Conservation (phyloP, 2,797 vertebrate genomes). For the Glyptemys insculpta region DNA sequence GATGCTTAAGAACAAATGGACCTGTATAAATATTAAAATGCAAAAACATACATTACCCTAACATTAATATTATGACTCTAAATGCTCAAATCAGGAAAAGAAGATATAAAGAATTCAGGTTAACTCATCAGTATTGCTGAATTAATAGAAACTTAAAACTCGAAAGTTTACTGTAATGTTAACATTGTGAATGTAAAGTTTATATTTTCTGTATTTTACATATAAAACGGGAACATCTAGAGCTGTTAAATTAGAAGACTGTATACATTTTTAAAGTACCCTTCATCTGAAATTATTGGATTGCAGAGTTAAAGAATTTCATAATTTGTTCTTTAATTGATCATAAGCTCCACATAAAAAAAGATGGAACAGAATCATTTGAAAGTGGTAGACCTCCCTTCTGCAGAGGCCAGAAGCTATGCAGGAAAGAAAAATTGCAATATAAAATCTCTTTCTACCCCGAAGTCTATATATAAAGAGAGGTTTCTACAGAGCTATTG, state of each 20-base stretch:
- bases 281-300: not conserved
- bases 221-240: not conserved
- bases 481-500: not conserved
- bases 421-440: fast-evolving
- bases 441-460: not conserved
- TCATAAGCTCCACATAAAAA: not conserved
- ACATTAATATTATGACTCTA: fast-evolving
- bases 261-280: fast-evolving
- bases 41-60: not conserved
- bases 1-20: not conserved
- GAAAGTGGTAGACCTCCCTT: not conserved
- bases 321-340: not conserved
- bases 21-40: not conserved
- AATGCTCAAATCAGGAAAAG: not conserved
- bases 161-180: not conserved
- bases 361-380: not conserved
- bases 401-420: not conserved
- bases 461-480: not conserved
- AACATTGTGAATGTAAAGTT: not conserved
- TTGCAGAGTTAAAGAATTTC: not conserved
- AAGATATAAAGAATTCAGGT: not conserved
- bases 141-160: not conserved
- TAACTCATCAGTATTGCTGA: not conserved
- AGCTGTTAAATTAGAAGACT: not conserved
- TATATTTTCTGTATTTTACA: not conserved